These are phyloP conservation scores for Anolis sagrei DNA, from an alignment of 2,113 vertebrate genomes.

Conservation along the genomic window DNA sequence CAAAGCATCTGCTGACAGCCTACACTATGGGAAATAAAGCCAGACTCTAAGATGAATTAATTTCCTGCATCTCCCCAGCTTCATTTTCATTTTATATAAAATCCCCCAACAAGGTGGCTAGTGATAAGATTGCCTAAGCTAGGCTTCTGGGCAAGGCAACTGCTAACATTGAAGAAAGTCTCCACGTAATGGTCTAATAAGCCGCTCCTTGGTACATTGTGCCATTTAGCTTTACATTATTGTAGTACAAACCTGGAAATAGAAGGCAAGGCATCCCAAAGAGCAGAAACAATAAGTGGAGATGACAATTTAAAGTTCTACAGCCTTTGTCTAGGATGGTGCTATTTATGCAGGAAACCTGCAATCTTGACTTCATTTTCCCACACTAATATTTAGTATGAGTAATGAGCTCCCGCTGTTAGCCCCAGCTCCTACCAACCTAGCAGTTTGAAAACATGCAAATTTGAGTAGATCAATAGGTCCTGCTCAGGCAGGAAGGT, in stretches of 20 bases:
- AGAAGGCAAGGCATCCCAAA: not conserved
- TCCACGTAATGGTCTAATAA: not conserved
- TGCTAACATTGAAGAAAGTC: not conserved
- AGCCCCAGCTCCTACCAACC: too few species aligned
- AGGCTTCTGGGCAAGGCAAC: not conserved
- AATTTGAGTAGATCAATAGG: too few species aligned
- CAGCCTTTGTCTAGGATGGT: not conserved
- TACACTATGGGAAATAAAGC: constrained; percentile 3
- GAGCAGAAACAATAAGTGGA: too few species aligned
- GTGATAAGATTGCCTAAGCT: constrained; percentile 9
- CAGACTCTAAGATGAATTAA: not conserved
- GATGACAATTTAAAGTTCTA: not conserved
- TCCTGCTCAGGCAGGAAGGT: too few species aligned
- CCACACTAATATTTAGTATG: not conserved
- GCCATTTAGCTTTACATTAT: too few species aligned
- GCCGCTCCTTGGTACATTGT: not conserved
- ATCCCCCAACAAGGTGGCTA: not conserved
- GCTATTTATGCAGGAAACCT: not conserved
- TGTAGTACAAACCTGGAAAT: not conserved
- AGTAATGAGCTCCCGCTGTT: too few species aligned
- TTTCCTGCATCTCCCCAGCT: constrained; percentile 5
- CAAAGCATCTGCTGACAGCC: not conserved
- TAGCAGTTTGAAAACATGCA: too few species aligned
- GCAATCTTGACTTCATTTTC: not conserved
- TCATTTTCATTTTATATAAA: not conserved